Evolutionary conservation across 2,797 vertebrate species (phyloP), one percentile per base, ranked within the genome.

Genomic region (Gymnothorax javanicus): DNA sequence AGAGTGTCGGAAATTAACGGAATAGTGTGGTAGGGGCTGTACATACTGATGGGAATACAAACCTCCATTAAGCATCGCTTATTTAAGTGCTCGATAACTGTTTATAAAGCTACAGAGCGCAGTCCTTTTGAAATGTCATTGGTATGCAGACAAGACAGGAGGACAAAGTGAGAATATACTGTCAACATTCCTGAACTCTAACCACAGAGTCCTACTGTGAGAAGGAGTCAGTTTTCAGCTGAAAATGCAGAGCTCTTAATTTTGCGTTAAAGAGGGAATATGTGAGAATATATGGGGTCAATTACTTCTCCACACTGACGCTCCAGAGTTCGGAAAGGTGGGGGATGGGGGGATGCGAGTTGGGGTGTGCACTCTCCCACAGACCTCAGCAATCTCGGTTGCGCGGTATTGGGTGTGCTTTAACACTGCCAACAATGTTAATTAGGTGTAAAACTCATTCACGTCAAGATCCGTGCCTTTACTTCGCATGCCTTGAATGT

Each of bases 191-290:
- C 82, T 73, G 71, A 20, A 88, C 67, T 71, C 64, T 20, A 71
- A 83, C 62, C 62, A 52, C 17, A n/a, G 73, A 86, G 56, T 83
- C 52, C 33, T 56, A 84, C 86, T 85, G 11, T 59, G 59, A 15
- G 62, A 23, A 56, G 27, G 84, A 89, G 88, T 88, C 89, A 82
- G 86, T 91, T 89, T 89, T 86, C 89, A 82, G 54, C 75, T 85
- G 84, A 89, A 81, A 89, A 83, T 69, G 6, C 50, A 56, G 43
- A 90, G 87, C 86, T 88, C 84, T 87, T 94, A 88, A 91, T 91
- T 87, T 59, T 88, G 87, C 84, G 82, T 82, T 88, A 89, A 90
- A 89, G 79, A 84, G 83, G 82, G 58, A 84, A 52, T 58, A 27
- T 77, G 73, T 50, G 43, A 17, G 33, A 50, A 43, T 54, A 83